phyloP scores from a whole-genome alignment of 1,140 invertebrate genomes.

The Apis cerana region DNA sequence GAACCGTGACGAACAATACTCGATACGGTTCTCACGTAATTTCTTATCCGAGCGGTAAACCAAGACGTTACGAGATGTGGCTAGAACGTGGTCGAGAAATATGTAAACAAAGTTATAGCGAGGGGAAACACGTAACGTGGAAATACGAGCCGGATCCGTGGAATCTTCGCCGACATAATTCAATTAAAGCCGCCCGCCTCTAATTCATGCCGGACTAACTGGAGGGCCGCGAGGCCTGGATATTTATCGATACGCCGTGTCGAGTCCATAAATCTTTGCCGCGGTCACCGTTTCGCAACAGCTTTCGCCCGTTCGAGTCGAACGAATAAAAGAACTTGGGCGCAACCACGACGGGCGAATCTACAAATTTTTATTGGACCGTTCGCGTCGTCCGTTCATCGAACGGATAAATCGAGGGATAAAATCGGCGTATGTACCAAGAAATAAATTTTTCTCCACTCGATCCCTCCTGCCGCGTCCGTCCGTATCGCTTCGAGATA shows the following conservation, averaged over 20 bases:
- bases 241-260: conserved; percentile 2
- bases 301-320: background rate
- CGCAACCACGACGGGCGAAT: background rate
- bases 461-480: background rate
- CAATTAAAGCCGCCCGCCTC: conserved; percentile 26
- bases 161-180: conserved; percentile 21
- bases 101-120: background rate
- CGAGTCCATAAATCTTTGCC: conserved; percentile 23
- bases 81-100: background rate
- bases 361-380: background rate
- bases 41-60: background rate
- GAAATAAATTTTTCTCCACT: conserved; percentile 13
- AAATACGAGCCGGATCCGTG: conserved; percentile 21
- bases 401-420: background rate
- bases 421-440: conserved; percentile 1
- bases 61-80: background rate
- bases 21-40: background rate
- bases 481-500: conserved; percentile 16
- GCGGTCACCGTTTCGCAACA: background rate
- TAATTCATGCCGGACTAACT: conserved; percentile 27
- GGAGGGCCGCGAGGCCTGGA: conserved; percentile 1
- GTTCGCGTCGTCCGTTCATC: no score
- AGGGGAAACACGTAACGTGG: background rate
- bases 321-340: conserved; percentile 44
- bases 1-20: no score